Conservation (phyloP, 2,113 vertebrate species). For the Dissostichus mawsoni region DNA sequence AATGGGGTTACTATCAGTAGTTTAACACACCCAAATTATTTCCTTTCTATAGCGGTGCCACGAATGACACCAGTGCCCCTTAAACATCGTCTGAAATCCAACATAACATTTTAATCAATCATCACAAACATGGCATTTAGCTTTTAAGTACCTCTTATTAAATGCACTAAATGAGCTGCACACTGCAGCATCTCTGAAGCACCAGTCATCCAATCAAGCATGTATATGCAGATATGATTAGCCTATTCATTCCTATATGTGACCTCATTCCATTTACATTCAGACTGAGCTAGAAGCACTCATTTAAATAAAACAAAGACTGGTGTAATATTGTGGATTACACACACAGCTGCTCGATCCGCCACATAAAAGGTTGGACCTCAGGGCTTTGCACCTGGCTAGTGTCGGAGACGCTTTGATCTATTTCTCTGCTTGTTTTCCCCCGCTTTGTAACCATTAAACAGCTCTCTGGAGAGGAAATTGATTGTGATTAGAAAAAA, state of each 20-base stretch:
- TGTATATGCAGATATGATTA: constrained; percentile 36
- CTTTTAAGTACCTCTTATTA: constrained; percentile 31
- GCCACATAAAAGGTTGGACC: constrained; percentile 66
- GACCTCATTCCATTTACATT: constrained; percentile 20
- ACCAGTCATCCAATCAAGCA: constrained; percentile 37
- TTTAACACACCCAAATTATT: background rate
- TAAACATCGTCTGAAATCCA: background rate
- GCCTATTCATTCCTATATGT: constrained; percentile 22
- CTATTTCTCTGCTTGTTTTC: constrained; percentile 65
- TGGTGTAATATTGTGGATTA: constrained; percentile 43
- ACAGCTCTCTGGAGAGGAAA: constrained; percentile 60
- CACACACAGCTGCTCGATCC: constrained; percentile 46
- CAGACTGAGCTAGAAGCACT: constrained; percentile 12
- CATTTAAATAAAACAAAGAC: constrained; percentile 47
- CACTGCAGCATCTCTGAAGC: constrained; percentile 21
- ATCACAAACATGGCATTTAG: constrained; percentile 37
- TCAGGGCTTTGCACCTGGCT: constrained; percentile 75
- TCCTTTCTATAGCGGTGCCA: background rate
- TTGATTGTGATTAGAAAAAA: constrained; percentile 69
- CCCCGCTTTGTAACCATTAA: constrained; percentile 72
- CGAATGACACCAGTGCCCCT: background rate
- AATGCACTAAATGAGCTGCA: constrained; percentile 19
- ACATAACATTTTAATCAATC: constrained; percentile 30
- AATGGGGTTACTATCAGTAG: background rate
- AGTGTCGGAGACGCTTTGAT: constrained; percentile 75